Conservation (phyloP, 2,113 vertebrate genomes). For the Chloebia gouldiae region DNA sequence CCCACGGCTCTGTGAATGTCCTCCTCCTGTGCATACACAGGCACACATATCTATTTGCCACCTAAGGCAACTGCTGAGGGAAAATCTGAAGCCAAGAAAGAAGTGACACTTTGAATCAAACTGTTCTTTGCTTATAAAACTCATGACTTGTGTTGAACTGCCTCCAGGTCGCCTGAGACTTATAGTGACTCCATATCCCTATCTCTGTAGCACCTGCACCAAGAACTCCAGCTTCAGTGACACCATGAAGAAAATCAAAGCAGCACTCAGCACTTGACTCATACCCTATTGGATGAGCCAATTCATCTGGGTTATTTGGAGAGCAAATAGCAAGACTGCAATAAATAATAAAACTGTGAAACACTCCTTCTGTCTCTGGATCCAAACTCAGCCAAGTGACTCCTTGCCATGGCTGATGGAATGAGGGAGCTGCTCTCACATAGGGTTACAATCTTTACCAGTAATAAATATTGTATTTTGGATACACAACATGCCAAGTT, state of each 20-base stretch:
- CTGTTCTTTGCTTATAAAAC: neutral
- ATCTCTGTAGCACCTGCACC: neutral
- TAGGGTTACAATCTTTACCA: neutral
- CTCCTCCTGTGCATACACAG: neutral
- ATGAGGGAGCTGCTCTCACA: neutral
- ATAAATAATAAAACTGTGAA: neutral
- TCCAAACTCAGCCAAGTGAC: neutral
- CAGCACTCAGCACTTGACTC: neutral
- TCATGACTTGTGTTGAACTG: rapidly evolving
- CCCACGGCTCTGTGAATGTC: neutral
- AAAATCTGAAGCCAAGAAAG: neutral
- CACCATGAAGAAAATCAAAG: neutral
- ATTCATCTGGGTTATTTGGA: neutral
- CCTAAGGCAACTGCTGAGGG: neutral
- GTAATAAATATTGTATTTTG: neutral
- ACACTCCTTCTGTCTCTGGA: neutral
- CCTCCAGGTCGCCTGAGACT: neutral
- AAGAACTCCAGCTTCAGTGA: neutral
- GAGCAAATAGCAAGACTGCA: neutral
- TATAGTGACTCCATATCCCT: neutral
- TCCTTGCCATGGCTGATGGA: neutral
- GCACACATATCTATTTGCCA: neutral
- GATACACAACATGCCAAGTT: neutral
- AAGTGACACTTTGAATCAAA: neutral
- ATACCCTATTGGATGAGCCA: neutral